A percentile compares a stretch with the other conserved stretches of the same genome.
Conservation (phyloP, 1,140 invertebrate species). For the Bombus fervidus region DNA sequence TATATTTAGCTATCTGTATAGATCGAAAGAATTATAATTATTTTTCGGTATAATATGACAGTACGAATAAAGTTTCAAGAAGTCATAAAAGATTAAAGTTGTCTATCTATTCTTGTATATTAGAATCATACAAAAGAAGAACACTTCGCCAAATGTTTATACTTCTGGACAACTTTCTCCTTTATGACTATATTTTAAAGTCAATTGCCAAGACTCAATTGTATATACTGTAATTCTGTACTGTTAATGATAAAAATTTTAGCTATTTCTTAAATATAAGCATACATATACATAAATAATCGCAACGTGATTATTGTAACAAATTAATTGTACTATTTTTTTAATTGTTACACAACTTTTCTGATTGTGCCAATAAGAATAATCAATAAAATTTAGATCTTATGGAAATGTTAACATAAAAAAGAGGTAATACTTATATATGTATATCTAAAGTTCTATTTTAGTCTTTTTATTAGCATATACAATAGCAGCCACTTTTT, state of each 20-base stretch:
- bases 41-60: constrained; percentile 48
- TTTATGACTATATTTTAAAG: constrained; percentile 58
- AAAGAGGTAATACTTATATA: constrained; percentile 33
- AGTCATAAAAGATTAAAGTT: constrained; percentile 62
- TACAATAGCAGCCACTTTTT: constrained; percentile 81
- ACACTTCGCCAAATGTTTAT: constrained; percentile 25
- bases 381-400: constrained; percentile 74
- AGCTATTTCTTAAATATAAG: constrained; percentile 55
- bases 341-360: constrained; percentile 72
- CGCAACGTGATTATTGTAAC: constrained; percentile 39
- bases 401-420: constrained; percentile 63
- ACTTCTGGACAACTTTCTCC: constrained; percentile 50
- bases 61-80: constrained; percentile 25
- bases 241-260: constrained; percentile 52
- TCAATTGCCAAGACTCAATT: constrained; percentile 64
- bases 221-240: constrained; percentile 59
- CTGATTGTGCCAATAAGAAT: constrained; percentile 76
- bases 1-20: constrained; percentile 59
- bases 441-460: constrained; percentile 4
- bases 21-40: constrained; percentile 35
- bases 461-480: constrained; percentile 39
- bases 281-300: constrained; percentile 36
- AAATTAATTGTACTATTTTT: constrained; percentile 70
- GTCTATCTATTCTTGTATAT: constrained; percentile 47
- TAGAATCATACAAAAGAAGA: constrained; percentile 10